These are phyloP conservation scores for Vombatus ursinus DNA, from an alignment of 2,113 vertebrate species.

Conservation along the genomic window DNA sequence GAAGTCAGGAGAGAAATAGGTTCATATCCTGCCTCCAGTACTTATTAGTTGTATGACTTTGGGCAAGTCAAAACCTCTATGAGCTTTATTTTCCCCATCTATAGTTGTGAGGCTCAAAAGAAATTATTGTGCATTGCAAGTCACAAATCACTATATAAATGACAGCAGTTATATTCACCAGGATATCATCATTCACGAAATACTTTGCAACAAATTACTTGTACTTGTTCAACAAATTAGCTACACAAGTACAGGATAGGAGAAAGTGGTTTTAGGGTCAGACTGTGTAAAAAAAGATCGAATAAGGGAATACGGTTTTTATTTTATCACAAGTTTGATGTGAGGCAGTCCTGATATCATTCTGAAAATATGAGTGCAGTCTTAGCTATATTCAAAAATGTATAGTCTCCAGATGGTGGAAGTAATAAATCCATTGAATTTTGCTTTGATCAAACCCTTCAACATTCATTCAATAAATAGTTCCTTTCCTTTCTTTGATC, in stretches of 20 bases:
- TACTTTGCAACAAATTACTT: background rate
- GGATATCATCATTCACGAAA: background rate
- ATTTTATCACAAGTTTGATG: too few species aligned
- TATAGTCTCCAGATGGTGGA: background rate
- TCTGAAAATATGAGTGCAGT: too few species aligned
- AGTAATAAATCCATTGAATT: background rate
- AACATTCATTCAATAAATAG: background rate
- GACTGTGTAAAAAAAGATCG: too few species aligned
- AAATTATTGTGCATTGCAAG: background rate
- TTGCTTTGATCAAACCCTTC: background rate
- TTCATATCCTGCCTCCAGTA: background rate
- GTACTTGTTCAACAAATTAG: background rate
- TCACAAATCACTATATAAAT: background rate
- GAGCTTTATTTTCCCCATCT: too few species aligned
- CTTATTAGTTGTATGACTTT: too few species aligned
- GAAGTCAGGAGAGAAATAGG: background rate
- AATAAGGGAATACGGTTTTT: too few species aligned
- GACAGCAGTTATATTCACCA: too few species aligned
- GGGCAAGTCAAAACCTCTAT: too few species aligned
- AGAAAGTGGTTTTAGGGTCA: too few species aligned
- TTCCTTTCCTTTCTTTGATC: background rate
- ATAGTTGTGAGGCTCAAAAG: background rate
- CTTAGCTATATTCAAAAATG: too few species aligned
- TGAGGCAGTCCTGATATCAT: too few species aligned
- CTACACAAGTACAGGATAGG: background rate